Evolutionary conservation across 2,113 vertebrate species (phyloP).

Genomic region (Phylloscopus whistleri): DNA sequence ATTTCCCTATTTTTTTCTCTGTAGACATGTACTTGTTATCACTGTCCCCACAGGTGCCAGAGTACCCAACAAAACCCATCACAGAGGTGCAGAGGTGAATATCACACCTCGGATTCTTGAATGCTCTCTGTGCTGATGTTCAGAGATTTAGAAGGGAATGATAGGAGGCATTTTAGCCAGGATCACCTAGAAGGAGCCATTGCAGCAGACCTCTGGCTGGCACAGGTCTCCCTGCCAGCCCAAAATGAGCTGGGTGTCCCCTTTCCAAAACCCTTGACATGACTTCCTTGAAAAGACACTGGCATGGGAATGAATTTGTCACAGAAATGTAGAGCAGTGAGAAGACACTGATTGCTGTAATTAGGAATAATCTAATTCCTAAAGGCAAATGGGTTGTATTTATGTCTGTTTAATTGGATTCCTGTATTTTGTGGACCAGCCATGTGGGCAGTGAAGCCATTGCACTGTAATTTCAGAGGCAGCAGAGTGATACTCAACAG

Average conservation of each 20-base stretch:
- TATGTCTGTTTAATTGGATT: constrained; percentile 7
- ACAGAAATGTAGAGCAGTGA: accelerated
- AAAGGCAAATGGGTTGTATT: neutral
- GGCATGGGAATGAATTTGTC: neutral
- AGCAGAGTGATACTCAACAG: neutral
- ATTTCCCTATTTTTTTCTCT: neutral
- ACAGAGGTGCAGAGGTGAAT: accelerated
- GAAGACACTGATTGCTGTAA: neutral
- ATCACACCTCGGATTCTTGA: neutral
- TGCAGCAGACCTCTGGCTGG: neutral
- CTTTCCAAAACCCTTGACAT: constrained; percentile 19
- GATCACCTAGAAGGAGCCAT: neutral
- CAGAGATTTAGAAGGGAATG: neutral
- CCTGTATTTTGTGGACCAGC: neutral
- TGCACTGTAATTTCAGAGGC: accelerated
- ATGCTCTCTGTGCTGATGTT: neutral
- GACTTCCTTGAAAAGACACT: neutral
- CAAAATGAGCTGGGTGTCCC: neutral
- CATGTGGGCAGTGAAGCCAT: neutral
- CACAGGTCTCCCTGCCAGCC: neutral
- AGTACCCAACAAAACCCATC: neutral
- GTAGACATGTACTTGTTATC: neutral
- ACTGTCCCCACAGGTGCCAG: neutral
- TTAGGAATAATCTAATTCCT: constrained; percentile 19
- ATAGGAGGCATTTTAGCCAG: neutral